These are phyloP conservation scores for Macrocentrus cingulum DNA, from an alignment of 1,140 invertebrate genomes.

Conservation along the genomic window DNA sequence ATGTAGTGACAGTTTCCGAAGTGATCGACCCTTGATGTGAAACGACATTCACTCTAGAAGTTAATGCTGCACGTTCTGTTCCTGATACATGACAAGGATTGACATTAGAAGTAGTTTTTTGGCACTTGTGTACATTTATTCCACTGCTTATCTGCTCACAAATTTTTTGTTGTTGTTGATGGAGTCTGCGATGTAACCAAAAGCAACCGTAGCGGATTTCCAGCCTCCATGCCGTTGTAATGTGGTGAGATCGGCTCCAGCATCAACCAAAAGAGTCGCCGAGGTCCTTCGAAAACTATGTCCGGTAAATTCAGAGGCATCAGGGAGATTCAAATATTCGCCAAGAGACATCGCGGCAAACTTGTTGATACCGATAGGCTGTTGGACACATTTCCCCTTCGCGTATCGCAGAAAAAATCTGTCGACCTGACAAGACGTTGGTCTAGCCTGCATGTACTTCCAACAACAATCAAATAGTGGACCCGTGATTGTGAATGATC, in stretches of 20 bases:
- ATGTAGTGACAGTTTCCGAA: too few species aligned
- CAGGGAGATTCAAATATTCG: constrained; percentile 26
- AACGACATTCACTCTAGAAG: too few species aligned
- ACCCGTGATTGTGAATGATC: constrained; percentile 24
- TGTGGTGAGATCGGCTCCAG: constrained; percentile 31
- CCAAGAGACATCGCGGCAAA: constrained; percentile 24
- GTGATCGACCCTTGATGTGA: too few species aligned
- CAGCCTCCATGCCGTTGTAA: constrained; percentile 34
- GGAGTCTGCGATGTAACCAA: constrained; percentile 26
- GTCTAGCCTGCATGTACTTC: constrained; percentile 4
- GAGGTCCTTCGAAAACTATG: constrained; percentile 32
- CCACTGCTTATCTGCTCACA: constrained; percentile 24
- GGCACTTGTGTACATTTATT: too few species aligned
- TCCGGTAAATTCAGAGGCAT: constrained; percentile 27
- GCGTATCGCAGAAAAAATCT: neutral
- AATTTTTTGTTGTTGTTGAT: constrained; percentile 24
- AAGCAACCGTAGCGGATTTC: constrained; percentile 24
- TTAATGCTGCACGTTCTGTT: too few species aligned
- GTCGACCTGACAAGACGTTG: neutral
- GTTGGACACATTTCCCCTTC: constrained; percentile 5
- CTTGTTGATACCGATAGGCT: constrained; percentile 8
- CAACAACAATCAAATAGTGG: constrained; percentile 1
- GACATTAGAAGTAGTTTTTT: too few species aligned
- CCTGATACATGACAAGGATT: too few species aligned
- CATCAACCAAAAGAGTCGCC: constrained; percentile 28